These are phyloP conservation scores for Thera britannica DNA, from an alignment of 2,888 invertebrate species.

Conservation along the genomic window DNA sequence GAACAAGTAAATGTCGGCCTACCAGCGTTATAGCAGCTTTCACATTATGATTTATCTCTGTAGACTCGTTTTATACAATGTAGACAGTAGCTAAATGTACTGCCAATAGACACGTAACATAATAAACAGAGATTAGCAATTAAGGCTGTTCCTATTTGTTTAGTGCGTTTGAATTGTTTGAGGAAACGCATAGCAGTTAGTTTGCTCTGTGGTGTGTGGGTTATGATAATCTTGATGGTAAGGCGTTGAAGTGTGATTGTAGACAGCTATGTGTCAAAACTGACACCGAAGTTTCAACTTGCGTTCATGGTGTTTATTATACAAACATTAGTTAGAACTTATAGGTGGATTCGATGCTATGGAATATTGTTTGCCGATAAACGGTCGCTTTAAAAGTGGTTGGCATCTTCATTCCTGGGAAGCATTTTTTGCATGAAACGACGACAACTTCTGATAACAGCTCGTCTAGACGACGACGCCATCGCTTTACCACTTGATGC, in stretches of 20 bases:
- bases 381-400: conserved; percentile 40
- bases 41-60: conserved; percentile 30
- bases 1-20: conserved; percentile 15
- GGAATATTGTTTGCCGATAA: conserved; percentile 24
- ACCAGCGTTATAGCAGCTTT: conserved; percentile 28
- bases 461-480: conserved; percentile 43
- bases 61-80: conserved; percentile 21
- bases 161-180: conserved; percentile 26
- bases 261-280: conserved; percentile 3
- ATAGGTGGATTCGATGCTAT: too few species aligned
- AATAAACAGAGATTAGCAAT: conserved; percentile 29
- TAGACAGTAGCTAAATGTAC: conserved; percentile 22
- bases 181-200: conserved; percentile 17
- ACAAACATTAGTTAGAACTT: too few species aligned
- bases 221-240: conserved; percentile 9
- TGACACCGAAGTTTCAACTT: conserved; percentile 11
- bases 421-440: conserved; percentile 37
- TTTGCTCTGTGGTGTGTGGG: conserved; percentile 24
- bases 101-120: conserved; percentile 8
- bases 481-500: conserved; percentile 21
- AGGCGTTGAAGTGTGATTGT: conserved; percentile 2
- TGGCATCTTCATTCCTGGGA: conserved; percentile 25
- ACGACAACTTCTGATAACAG: conserved; percentile 35
- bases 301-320: too few species aligned
- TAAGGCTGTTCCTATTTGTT: conserved; percentile 27